Evolutionary conservation across 2,888 invertebrate genomes (phyloP).

Genomic region (Minunthozetes semirufus): DNA sequence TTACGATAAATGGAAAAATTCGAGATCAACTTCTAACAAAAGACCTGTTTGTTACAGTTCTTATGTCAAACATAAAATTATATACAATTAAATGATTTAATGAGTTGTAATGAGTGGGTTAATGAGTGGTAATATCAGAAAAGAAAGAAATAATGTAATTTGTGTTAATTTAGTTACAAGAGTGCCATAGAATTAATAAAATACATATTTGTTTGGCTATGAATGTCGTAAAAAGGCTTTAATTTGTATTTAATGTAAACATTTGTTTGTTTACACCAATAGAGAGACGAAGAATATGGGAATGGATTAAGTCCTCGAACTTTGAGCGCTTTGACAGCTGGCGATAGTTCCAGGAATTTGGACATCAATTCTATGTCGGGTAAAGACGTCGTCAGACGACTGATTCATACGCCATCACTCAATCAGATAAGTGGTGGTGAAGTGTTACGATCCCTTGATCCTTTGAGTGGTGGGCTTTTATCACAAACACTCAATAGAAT

Average conservation of each 20-base stretch:
- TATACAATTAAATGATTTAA: no score
- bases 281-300: background rate
- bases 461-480: conserved; percentile 39
- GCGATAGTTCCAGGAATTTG: conserved; percentile 7
- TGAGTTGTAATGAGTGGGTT: no score
- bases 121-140: no score
- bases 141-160: background rate
- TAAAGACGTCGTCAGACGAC: background rate
- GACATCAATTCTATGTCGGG: background rate
- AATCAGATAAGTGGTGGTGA: conserved; percentile 55
- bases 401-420: conserved; percentile 42
- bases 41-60: no score
- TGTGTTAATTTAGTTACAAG: background rate
- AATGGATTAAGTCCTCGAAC: conserved; percentile 24
- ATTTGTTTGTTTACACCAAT: background rate
- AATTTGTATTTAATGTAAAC: conserved; percentile 8
- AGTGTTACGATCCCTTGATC: conserved; percentile 48
- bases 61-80: no score
- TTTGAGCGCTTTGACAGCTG: conserved; percentile 16
- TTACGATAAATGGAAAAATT: no score
- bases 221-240: background rate
- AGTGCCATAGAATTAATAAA: background rate
- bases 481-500: conserved; percentile 47
- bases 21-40: no score
- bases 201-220: background rate